Percentiles rank a stretch among this genome's conserved stretches.
phyloP scores from a whole-genome alignment of 2,888 invertebrate genomes.

The Cephus nigrinus region DNA sequence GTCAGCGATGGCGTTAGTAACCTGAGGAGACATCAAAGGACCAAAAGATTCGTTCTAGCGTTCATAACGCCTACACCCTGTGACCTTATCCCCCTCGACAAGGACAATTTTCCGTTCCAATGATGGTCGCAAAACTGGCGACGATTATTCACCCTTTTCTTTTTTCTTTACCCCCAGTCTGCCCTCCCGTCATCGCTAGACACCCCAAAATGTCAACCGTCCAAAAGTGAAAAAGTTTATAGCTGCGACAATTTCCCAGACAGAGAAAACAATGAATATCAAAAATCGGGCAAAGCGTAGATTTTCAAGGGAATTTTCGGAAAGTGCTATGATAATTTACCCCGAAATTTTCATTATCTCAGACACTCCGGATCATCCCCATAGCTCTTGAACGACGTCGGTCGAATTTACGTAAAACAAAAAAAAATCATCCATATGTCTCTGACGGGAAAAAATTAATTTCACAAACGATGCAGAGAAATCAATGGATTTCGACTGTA shows the following conservation, averaged over 20 bases:
- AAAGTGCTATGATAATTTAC: not conserved
- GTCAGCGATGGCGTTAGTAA: not conserved
- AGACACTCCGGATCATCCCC: not conserved
- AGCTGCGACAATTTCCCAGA: not conserved
- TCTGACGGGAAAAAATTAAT: not conserved
- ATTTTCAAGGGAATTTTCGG: not conserved
- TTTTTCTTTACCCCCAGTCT: too few relatives aligned
- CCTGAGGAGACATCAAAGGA: not conserved
- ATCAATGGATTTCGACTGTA: not conserved
- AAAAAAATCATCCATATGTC: too few relatives aligned
- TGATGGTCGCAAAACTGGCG: not conserved
- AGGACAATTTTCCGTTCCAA: not conserved
- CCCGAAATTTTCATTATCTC: not conserved
- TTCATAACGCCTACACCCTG: not conserved
- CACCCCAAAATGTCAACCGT: not conserved
- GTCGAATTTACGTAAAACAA: too few relatives aligned
- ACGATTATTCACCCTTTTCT: not conserved
- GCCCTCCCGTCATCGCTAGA: too few relatives aligned
- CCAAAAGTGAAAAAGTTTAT: not conserved
- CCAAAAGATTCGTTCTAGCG: not conserved
- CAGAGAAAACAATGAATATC: not conserved
- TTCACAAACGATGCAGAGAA: not conserved
- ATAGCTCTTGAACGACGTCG: not conserved
- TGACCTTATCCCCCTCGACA: not conserved
- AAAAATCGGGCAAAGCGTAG: not conserved